Percentiles rank a stretch among this genome's conserved stretches.
Evolutionary conservation across 2,113 vertebrate genomes (phyloP).

Genomic region (Neogobius melanostomus): DNA sequence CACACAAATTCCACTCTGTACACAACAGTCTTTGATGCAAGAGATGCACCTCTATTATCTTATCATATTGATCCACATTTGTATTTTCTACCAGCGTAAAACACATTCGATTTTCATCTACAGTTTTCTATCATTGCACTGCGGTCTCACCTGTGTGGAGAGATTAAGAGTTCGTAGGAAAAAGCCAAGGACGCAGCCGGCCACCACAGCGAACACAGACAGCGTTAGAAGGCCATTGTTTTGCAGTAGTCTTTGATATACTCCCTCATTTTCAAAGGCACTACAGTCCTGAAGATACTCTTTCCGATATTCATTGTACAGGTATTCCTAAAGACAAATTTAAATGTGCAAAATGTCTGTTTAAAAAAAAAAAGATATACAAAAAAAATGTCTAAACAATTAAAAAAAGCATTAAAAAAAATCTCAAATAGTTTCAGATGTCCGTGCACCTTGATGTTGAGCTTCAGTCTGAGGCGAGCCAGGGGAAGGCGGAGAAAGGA

Average conservation of each 20-base stretch:
- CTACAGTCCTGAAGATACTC: slow-evolving; percentile 4
- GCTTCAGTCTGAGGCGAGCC: slow-evolving; percentile 33
- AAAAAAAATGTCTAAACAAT: not conserved
- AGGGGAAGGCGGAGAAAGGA: slow-evolving; percentile 16
- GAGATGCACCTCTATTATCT: too few relatives aligned
- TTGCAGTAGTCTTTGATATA: slow-evolving; percentile 73
- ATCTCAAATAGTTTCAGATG: slow-evolving; percentile 14
- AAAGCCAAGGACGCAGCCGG: slow-evolving; percentile 83
- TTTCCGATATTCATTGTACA: slow-evolving; percentile 48
- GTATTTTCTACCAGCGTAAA: not conserved
- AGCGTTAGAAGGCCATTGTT: slow-evolving; percentile 84
- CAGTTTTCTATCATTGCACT: not conserved
- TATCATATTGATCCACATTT: too few relatives aligned
- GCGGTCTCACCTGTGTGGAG: slow-evolving; percentile 78
- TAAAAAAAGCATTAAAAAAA: not conserved
- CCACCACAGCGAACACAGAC: slow-evolving; percentile 80
- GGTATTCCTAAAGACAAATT: not conserved
- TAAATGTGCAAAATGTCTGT: not conserved
- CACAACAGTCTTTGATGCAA: too few relatives aligned
- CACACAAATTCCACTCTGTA: too few relatives aligned
- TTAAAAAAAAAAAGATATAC: not conserved
- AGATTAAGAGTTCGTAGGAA: slow-evolving; percentile 78
- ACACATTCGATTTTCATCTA: not conserved
- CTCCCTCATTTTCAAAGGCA: slow-evolving; percentile 48
- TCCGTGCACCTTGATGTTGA: slow-evolving; percentile 9